Conservation (phyloP, 2,888 invertebrate species). For the Eremobia ochroleuca region DNA sequence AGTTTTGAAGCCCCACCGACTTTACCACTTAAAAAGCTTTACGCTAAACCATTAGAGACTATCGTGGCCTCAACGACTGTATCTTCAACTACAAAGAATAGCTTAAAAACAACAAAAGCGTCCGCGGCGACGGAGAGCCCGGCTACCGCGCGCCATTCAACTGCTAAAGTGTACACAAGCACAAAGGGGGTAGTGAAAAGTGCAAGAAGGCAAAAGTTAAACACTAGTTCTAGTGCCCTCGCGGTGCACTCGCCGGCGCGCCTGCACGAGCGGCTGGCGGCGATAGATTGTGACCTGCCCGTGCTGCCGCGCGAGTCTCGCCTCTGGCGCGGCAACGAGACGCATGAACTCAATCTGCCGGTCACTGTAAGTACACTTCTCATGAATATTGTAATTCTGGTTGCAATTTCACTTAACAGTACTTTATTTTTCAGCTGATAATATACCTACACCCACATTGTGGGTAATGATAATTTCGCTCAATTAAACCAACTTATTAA, state of each 20-base stretch:
- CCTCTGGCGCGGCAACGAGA: constrained; percentile 94
- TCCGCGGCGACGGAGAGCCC: constrained; percentile 79
- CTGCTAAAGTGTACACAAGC: constrained; percentile 80
- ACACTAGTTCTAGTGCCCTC: constrained; percentile 82
- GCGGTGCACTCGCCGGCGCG: constrained; percentile 85
- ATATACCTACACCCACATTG: background rate
- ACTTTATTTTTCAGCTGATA: background rate
- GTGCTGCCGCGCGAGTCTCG: constrained; percentile 92
- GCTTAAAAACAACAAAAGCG: constrained; percentile 84
- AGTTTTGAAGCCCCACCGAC: constrained; percentile 75
- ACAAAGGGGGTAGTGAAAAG: constrained; percentile 85
- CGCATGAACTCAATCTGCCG: constrained; percentile 93
- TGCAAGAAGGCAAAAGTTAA: constrained; percentile 87
- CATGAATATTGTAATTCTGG: constrained; percentile 8
- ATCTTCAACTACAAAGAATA: constrained; percentile 83
- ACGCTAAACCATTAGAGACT: constrained; percentile 79
- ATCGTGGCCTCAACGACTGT: constrained; percentile 78
- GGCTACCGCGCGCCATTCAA: constrained; percentile 79
- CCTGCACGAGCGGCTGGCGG: constrained; percentile 92
- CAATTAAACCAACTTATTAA: constrained; percentile 4
- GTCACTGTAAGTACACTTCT: constrained; percentile 89
- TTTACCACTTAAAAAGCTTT: constrained; percentile 75
- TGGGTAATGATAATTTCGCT: background rate
- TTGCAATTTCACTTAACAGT: background rate
- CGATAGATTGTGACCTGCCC: constrained; percentile 92